Base-by-base conservation (phyloP, 2,113 vertebrate species). In the Thamnaconus septentrionalis region DNA sequence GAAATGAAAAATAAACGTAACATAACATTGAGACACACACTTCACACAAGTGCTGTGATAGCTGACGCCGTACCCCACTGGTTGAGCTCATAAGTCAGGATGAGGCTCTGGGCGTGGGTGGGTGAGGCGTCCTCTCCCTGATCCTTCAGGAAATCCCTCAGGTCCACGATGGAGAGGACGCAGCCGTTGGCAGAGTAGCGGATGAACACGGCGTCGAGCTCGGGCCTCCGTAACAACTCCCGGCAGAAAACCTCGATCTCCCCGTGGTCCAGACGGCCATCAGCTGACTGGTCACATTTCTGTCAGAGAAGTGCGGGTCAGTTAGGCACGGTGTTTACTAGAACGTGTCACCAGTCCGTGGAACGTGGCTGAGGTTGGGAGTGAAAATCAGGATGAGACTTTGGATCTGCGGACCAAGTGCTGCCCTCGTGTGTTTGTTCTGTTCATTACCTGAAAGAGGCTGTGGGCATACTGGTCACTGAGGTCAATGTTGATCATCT, bases 401-500 rank as follows among this genome's bases (percentile, higher is more conserved):
- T 31, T 31, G 2, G 18, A 31, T 31, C 2, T 31, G 18, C 18
- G 18, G 18, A 31, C 18, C 18, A 31, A 31, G 18, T 31, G 49
- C 44, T 42, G 7, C 3, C n/a, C 4, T 12, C 11, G 49, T 46
- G 6, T 44, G 43, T 58, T 41, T 61, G 64, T 8, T 7, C 9
- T 11, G 9, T 46, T 4, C 0, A 9, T 9, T 75, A 99, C 96
- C 96, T 96, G 94, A 86, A 98, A 98, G 61, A 99, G 94, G 64
- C 56, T 84, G 77, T 83, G 89, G 43, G 97, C 95, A 0, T 98
- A 97, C 84, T 91, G 90, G 51, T 98, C 95, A 0, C 93, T 94
- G 86, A 98, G 88, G 81, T 97, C 92, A 3, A 98, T 93, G 49
- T 99, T 99, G 83, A 98, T 94, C 96, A 98, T 96, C 78, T 91